Conservation (phyloP, 2,888 invertebrate genomes). For the Cotesia congregata region DNA sequence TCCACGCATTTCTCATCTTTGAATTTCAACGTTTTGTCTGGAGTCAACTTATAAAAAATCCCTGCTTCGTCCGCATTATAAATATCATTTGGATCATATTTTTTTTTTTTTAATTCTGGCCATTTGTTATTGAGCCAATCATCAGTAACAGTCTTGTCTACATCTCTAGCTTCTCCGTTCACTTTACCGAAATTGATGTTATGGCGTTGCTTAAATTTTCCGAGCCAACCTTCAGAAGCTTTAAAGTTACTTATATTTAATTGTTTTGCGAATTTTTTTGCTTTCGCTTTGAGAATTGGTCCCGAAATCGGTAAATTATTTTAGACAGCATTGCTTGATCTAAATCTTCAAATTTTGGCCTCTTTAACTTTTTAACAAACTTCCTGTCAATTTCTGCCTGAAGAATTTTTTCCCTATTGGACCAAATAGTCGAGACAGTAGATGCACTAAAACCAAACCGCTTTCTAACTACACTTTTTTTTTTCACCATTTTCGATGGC, state of each 20-base stretch:
- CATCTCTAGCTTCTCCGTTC: background rate
- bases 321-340: no score
- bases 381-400: no score
- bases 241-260: background rate
- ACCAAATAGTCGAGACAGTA: no score
- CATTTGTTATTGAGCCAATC: slow-evolving; percentile 3
- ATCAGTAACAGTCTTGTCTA: slow-evolving; percentile 3
- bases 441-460: no score
- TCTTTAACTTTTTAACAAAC: no score
- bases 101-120: background rate
- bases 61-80: background rate
- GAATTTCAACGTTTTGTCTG: background rate
- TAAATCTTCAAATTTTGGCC: no score
- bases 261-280: background rate
- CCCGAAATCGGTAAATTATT: background rate
- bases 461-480: no score
- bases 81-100: background rate
- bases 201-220: slow-evolving; percentile 7
- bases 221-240: slow-evolving; percentile 1
- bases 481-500: no score
- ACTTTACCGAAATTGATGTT: background rate
- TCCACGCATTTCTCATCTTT: background rate
- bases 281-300: background rate
- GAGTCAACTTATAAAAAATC: slow-evolving; percentile 11
- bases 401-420: no score